Evolutionary conservation across 1,140 invertebrate species (phyloP).

Genomic region (Eulimnadia texana): DNA sequence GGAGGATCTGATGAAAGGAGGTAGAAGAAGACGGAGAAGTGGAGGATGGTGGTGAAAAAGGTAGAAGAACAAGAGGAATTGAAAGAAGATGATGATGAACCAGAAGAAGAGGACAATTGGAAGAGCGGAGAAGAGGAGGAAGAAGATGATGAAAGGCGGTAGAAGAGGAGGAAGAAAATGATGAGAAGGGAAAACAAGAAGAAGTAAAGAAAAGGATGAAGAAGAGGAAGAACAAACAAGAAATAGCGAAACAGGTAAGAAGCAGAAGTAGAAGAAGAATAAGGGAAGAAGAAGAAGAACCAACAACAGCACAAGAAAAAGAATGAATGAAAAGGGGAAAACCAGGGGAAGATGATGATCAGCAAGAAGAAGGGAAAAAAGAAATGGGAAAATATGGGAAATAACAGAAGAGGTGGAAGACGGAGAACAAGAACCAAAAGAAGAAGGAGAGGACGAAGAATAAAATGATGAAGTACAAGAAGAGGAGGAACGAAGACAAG

Average conservation of each 20-base stretch:
- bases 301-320: too few species aligned
- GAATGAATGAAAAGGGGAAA: too few species aligned
- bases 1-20: neutral
- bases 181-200: neutral
- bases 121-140: neutral
- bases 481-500: neutral
- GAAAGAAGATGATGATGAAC: neutral
- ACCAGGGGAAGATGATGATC: neutral
- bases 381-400: neutral
- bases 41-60: neutral
- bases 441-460: neutral
- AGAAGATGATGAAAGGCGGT: neutral
- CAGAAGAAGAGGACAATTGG: neutral
- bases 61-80: neutral
- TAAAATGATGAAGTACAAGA: neutral
- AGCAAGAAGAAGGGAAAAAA: neutral
- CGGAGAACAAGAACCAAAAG: neutral
- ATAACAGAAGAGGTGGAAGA: neutral
- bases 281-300: neutral
- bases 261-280: neutral
- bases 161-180: neutral
- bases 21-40: too few species aligned
- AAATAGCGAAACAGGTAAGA: neutral
- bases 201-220: neutral
- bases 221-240: neutral